phyloP scores from a whole-genome alignment of 2,888 invertebrate species.

The Epirrhoe tristata region DNA sequence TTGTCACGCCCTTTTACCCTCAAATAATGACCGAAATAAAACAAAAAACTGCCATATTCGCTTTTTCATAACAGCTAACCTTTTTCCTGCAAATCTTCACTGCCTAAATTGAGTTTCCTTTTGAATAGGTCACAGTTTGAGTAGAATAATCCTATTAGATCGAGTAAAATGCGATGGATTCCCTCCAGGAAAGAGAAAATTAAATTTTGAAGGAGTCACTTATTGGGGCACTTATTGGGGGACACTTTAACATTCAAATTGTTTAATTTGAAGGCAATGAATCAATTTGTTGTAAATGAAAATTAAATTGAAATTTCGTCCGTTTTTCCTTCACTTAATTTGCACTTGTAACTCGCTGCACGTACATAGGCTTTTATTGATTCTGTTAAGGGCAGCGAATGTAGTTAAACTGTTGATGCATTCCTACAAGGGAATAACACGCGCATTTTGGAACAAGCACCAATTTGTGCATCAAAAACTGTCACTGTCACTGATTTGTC shows the following conservation, averaged over 20 bases:
- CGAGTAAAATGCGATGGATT: slow-evolving; percentile 49
- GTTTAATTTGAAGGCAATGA: slow-evolving; percentile 45
- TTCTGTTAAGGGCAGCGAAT: background rate
- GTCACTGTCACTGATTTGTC: no score
- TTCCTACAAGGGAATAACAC: no score
- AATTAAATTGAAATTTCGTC: slow-evolving; percentile 42
- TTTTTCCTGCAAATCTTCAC: slow-evolving; percentile 15
- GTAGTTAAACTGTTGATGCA: no score
- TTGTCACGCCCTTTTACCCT: no score
- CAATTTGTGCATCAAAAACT: no score
- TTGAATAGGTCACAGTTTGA: slow-evolving; percentile 36
- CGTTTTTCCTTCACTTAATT: slow-evolving; percentile 28
- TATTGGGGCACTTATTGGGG: slow-evolving; percentile 58
- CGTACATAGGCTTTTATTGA: slow-evolving; percentile 11
- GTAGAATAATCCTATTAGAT: slow-evolving; percentile 48
- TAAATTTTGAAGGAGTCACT: slow-evolving; percentile 56
- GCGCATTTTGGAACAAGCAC: no score
- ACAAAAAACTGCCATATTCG: background rate
- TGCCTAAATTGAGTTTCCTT: slow-evolving; percentile 37
- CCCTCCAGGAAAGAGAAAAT: slow-evolving; percentile 59
- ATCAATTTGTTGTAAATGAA: slow-evolving; percentile 49
- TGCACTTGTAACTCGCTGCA: slow-evolving; percentile 16
- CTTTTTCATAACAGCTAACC: background rate
- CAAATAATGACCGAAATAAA: no score
- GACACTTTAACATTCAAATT: slow-evolving; percentile 51